Conservation (phyloP, 2,113 vertebrate species). For the Corythaeola cristata region DNA sequence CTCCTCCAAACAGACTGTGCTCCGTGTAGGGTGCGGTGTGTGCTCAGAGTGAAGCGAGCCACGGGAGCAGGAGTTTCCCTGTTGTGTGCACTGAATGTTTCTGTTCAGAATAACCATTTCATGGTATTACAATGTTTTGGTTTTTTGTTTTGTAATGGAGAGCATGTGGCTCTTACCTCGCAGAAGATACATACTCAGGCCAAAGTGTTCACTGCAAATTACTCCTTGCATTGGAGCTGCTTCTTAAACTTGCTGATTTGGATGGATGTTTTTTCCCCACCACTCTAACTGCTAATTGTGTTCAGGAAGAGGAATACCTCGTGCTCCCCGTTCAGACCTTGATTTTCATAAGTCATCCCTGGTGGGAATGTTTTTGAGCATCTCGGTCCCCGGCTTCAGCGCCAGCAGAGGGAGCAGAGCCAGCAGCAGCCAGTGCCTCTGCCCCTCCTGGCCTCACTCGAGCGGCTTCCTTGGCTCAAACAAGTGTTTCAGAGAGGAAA, state of each 20-base stretch:
- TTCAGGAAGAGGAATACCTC: neutral
- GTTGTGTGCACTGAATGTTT: neutral
- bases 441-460: neutral
- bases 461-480: rapidly evolving
- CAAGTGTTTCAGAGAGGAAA: neutral
- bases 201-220: neutral
- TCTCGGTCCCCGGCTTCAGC: neutral
- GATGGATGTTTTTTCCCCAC: neutral
- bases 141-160: neutral
- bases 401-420: neutral
- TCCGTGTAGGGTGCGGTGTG: rapidly evolving
- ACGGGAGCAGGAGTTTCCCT: neutral
- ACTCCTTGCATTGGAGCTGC: neutral
- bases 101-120: neutral
- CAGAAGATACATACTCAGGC: neutral
- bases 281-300: neutral
- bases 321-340: neutral
- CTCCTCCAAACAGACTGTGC: neutral
- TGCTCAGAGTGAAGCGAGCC: neutral
- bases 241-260: neutral
- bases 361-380: neutral
- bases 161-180: neutral
- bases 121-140: neutral
- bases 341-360: neutral
- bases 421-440: neutral